Evolutionary conservation across 2,888 invertebrate genomes (phyloP).

Genomic region (Tinea trinotella): DNA sequence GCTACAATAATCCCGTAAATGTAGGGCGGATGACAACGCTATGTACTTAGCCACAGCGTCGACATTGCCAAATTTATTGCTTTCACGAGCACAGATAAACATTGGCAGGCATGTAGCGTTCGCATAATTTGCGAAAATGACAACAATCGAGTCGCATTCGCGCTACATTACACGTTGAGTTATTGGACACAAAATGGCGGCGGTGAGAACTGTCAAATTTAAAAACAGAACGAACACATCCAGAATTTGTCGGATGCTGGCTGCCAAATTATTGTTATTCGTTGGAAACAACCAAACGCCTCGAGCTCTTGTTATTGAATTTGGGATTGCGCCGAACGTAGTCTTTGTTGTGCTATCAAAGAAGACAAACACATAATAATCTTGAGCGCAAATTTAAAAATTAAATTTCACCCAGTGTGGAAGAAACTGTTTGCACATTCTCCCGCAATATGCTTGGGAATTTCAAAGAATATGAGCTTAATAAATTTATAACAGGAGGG

Average conservation of each 20-base stretch:
- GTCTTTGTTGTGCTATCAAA: slow-evolving; percentile 42
- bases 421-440: not conserved
- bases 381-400: not conserved
- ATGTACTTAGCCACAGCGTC: slow-evolving; percentile 15
- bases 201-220: slow-evolving; percentile 62
- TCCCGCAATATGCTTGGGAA: not conserved
- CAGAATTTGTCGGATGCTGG: slow-evolving; percentile 59
- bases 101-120: slow-evolving; percentile 56
- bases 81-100: slow-evolving; percentile 59
- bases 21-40: slow-evolving; percentile 16
- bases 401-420: not conserved
- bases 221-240: slow-evolving; percentile 66
- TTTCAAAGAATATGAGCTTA: slow-evolving; percentile 7
- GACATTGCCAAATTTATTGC: slow-evolving; percentile 50
- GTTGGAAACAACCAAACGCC: slow-evolving; percentile 36
- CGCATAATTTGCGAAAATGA: slow-evolving; percentile 66
- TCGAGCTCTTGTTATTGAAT: slow-evolving; percentile 59
- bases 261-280: slow-evolving; percentile 70
- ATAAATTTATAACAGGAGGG: slow-evolving; percentile 2
- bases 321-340: slow-evolving; percentile 48
- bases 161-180: slow-evolving; percentile 57
- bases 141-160: slow-evolving; percentile 60
- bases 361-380: slow-evolving; percentile 8
- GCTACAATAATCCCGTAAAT: slow-evolving; percentile 15
- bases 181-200: slow-evolving; percentile 30